phyloP scores from a whole-genome alignment of 2,797 vertebrate genomes.

The Pipistrellus kuhlii region DNA sequence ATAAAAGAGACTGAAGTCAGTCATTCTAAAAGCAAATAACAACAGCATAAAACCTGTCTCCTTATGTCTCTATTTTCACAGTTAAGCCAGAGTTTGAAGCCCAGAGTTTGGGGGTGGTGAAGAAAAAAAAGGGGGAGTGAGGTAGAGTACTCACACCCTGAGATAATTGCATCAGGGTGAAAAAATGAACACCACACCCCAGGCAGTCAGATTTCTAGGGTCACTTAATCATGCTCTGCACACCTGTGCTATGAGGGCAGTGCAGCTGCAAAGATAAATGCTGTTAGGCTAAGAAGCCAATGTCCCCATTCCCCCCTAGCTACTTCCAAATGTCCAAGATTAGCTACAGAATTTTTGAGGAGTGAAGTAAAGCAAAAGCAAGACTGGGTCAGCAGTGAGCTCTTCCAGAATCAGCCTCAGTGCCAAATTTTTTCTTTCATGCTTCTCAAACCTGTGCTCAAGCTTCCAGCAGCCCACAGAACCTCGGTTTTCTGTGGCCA shows the following conservation, averaged over 20 bases:
- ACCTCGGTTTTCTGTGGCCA: neutral
- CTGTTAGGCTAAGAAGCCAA: neutral
- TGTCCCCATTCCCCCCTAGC: neutral
- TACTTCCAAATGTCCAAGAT: slow-evolving; percentile 48
- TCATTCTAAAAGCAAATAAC: slow-evolving; percentile 53
- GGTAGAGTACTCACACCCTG: slow-evolving; percentile 66
- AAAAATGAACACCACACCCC: slow-evolving; percentile 77
- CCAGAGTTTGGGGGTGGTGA: slow-evolving; percentile 48
- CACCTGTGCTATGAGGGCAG: slow-evolving; percentile 73
- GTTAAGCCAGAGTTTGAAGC: slow-evolving; percentile 50
- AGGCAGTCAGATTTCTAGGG: slow-evolving; percentile 60
- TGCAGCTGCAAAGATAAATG: slow-evolving; percentile 57
- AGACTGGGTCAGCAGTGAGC: neutral
- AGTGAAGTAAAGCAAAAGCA: slow-evolving; percentile 65
- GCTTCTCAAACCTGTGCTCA: neutral
- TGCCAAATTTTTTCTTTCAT: neutral
- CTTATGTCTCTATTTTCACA: neutral
- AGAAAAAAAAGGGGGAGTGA: slow-evolving; percentile 20
- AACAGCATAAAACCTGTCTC: slow-evolving; percentile 18
- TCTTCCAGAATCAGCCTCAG: neutral
- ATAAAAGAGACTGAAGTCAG: slow-evolving; percentile 20
- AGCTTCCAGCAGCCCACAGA: neutral
- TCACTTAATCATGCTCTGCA: slow-evolving; percentile 73
- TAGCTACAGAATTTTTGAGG: slow-evolving; percentile 55
- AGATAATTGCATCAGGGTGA: slow-evolving; percentile 73